Evolutionary conservation across 2,797 vertebrate genomes (phyloP).

Genomic region (Mormyrus hasselquistii): DNA sequence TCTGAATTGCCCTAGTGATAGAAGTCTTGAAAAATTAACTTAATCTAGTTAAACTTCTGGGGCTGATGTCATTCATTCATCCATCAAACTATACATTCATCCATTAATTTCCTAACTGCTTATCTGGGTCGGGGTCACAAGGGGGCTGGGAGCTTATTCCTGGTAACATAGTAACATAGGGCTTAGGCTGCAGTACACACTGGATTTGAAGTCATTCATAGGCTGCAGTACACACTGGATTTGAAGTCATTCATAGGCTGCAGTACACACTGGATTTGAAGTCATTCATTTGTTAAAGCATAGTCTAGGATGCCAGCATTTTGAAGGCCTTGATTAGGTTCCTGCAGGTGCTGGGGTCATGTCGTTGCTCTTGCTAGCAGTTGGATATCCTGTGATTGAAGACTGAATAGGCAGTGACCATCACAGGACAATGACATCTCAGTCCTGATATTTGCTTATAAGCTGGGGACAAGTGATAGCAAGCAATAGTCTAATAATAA

Average conservation of each 20-base stretch:
- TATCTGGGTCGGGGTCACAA: neutral
- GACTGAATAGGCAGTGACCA: neutral
- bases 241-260: neutral
- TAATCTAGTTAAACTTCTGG: neutral
- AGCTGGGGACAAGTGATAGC: neutral
- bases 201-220: neutral
- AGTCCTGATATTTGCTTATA: neutral
- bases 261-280: too few relatives aligned
- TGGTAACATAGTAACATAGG: neutral
- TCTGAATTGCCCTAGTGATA: neutral
- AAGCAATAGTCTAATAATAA: neutral
- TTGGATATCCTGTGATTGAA: neutral
- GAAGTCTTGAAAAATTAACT: neutral
- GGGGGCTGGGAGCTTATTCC: neutral
- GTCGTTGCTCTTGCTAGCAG: neutral
- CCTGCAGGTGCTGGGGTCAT: neutral
- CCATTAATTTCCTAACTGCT: neutral
- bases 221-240: too few relatives aligned
- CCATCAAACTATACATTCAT: neutral
- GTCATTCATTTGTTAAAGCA: neutral
- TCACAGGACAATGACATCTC: neutral
- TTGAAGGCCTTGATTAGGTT: neutral
- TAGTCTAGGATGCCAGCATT: neutral
- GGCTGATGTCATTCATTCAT: neutral
- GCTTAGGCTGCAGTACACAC: neutral